Conservation (phyloP, 2,113 vertebrate species). For the Alligator mississippiensis region DNA sequence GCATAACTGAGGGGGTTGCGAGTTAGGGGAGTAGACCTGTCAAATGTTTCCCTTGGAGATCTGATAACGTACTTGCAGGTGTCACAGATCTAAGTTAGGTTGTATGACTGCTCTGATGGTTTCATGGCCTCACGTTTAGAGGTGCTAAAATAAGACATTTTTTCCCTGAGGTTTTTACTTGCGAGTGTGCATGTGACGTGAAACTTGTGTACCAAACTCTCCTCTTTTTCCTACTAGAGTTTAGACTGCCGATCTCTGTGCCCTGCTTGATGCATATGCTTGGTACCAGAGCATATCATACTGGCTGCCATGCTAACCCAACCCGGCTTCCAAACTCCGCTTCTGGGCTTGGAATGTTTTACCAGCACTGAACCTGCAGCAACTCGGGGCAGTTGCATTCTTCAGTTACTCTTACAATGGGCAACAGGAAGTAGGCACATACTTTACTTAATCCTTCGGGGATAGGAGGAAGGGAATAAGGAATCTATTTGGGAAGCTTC, state of each 20-base stretch:
- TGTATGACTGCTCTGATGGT: not conserved
- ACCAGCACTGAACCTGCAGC: not conserved
- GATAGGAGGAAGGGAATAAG: not conserved
- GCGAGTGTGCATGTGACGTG: not conserved
- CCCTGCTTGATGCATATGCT: not conserved
- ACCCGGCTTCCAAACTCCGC: too few relatives aligned
- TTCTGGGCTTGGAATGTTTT: constrained; percentile 36
- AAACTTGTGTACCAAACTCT: not conserved
- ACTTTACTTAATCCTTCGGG: not conserved
- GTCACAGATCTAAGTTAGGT: not conserved
- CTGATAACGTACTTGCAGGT: not conserved
- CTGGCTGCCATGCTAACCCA: too few relatives aligned
- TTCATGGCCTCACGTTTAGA: not conserved
- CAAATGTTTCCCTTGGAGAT: not conserved
- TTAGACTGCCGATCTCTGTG: not conserved
- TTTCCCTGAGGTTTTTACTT: not conserved
- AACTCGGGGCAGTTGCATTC: not conserved
- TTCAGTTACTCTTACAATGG: not conserved
- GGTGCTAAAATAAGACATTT: not conserved
- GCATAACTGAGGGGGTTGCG: not conserved
- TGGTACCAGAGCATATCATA: not conserved
- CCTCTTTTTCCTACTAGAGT: not conserved
- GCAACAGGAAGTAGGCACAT: not conserved
- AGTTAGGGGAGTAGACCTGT: not conserved
- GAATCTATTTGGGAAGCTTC: not conserved